Conservation (phyloP, 1,140 invertebrate species). For the Pachypsylla venusta region DNA sequence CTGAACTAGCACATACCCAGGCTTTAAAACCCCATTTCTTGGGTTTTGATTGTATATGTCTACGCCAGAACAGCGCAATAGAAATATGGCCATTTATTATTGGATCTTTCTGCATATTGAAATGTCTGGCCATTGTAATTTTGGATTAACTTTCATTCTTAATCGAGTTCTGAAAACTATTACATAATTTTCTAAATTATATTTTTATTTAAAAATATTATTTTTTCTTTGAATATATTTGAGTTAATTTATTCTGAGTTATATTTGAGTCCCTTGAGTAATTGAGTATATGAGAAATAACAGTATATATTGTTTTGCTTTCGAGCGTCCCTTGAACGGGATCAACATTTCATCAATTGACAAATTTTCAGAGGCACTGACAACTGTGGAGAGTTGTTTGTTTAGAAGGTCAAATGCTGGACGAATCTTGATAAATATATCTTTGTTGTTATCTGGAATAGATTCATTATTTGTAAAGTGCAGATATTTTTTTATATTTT, state of each 20-base stretch:
- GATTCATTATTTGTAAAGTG: slow-evolving; percentile 17
- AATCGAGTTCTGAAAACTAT: too few relatives aligned
- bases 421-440: slow-evolving; percentile 19
- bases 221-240: too few relatives aligned
- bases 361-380: slow-evolving; percentile 14
- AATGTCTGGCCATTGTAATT: too few relatives aligned
- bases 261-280: too few relatives aligned
- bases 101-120: too few relatives aligned
- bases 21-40: slow-evolving; percentile 19
- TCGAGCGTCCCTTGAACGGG: slow-evolving; percentile 15
- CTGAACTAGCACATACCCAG: slow-evolving; percentile 15
- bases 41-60: slow-evolving; percentile 13
- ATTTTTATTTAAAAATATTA: too few relatives aligned
- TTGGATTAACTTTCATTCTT: too few relatives aligned
- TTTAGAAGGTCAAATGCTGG: slow-evolving; percentile 13
- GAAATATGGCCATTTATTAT: too few relatives aligned
- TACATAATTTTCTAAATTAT: too few relatives aligned
- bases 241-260: too few relatives aligned
- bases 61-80: too few relatives aligned
- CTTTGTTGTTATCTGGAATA: slow-evolving; percentile 16
- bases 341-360: slow-evolving; percentile 19
- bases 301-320: slow-evolving; percentile 18
- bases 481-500: slow-evolving; percentile 10
- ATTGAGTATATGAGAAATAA: too few relatives aligned
- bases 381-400: slow-evolving; percentile 10